Base-by-base conservation (phyloP, 2,888 invertebrate genomes). In the Nebria salina region DNA sequence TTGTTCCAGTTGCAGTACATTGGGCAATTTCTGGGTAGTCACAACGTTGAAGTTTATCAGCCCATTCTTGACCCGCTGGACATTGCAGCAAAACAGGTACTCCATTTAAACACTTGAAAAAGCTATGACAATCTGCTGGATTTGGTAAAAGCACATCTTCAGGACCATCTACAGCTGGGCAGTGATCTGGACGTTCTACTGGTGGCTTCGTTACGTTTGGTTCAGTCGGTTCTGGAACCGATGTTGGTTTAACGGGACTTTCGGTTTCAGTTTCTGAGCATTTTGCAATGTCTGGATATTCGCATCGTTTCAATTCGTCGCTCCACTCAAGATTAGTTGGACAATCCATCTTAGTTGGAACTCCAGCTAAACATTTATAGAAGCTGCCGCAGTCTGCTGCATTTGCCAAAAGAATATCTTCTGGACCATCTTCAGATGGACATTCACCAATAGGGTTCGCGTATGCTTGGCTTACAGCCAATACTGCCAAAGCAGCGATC, bases 51-150 rank as follows among this genome's bases (percentile, higher is more conserved):
- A 76, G 41, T 2, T 65, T 64, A 72, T 34, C 25, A 34, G 70
- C 72, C 81, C 81, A 81, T 13, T 76, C 72, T 72, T 70, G 82
- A 65, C 83, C 83, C 79, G 72, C 13, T 34, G 83, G 82, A 65
- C 83, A 83, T n/a, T 82, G 15, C 41, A 81, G 79, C 20, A 75
- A n/a, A 73, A 82, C 54, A 15, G 82, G 82, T 15, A 34, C 64
- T 13, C 83, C 83, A 75, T 80, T 80, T 65, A 81, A 65, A 68
- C 83, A 83, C 75, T 78, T 82, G 65, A 73, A 83, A 64, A 72
- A 83, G 15, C 77, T 76, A 9, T 75, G 70, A 65, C 83, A 83
- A 76, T 83, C 82, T 34, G 20, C 76, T 11, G 81, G 74, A 54
- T 83, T 75, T 2, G 81, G 77, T 41, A 80, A n/a, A 70, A 77